These are phyloP conservation scores for Lepidocyrtinus sp. DNA, from an alignment of 2,888 invertebrate species.

Conservation along the genomic window DNA sequence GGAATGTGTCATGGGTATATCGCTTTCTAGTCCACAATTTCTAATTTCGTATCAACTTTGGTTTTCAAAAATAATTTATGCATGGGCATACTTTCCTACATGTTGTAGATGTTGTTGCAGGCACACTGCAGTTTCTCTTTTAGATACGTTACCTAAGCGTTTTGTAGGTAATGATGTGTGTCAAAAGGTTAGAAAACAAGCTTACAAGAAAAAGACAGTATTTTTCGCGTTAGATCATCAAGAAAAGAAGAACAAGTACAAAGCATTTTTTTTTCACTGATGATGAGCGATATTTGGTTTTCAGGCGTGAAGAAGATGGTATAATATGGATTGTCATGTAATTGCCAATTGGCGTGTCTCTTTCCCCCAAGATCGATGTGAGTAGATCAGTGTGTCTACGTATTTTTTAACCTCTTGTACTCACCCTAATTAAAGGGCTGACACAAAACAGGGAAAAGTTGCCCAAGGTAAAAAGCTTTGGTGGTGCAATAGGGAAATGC, in stretches of 20 bases:
- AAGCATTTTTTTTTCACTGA: too few species aligned
- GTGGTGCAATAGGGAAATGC: too few species aligned
- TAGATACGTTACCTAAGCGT: neutral
- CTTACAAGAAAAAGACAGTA: neutral
- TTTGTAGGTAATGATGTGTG: conserved; percentile 49
- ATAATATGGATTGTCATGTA: neutral
- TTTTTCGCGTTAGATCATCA: neutral
- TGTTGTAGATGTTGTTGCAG: neutral
- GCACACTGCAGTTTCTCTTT: neutral
- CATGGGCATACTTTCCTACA: neutral
- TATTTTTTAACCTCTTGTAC: neutral
- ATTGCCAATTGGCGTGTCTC: neutral
- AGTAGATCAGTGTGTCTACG: neutral
- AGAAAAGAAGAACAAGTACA: neutral
- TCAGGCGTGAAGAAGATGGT: too few species aligned
- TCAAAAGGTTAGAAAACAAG: conserved; percentile 58
- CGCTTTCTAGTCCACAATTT: neutral
- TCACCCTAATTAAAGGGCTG: neutral
- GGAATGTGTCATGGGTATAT: neutral
- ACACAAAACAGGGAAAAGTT: neutral
- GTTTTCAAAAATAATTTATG: too few species aligned
- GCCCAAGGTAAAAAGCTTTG: neutral
- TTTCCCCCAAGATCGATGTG: neutral
- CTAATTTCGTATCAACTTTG: too few species aligned
- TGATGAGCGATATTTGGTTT: too few species aligned